Percentiles rank a stretch among this genome's conserved stretches.
phyloP scores from a whole-genome alignment of 2,113 vertebrate species.

The Zapus hudsonius region DNA sequence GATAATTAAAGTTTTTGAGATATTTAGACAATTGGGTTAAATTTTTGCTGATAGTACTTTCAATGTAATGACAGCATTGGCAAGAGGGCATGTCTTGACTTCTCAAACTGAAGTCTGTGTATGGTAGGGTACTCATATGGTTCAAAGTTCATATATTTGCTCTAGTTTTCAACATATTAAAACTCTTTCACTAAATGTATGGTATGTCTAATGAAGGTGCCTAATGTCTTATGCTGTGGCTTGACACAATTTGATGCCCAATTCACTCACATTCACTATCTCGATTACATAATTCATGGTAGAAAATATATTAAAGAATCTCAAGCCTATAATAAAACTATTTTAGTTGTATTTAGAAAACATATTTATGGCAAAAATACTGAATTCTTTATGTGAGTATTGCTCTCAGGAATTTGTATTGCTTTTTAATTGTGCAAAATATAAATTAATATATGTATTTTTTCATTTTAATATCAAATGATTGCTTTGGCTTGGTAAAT shows the following conservation, averaged over 20 bases:
- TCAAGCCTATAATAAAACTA: too few relatives aligned
- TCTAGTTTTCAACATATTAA: not conserved
- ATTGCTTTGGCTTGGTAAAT: too few relatives aligned
- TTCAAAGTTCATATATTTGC: not conserved
- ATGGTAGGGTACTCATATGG: not conserved
- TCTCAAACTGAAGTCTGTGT: not conserved
- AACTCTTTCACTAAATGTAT: slow-evolving; percentile 1
- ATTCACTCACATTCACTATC: not conserved
- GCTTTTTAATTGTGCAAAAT: too few relatives aligned
- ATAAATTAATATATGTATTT: too few relatives aligned
- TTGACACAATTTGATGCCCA: not conserved
- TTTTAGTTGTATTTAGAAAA: too few relatives aligned
- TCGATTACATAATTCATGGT: too few relatives aligned
- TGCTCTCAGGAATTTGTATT: too few relatives aligned
- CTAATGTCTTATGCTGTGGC: not conserved
- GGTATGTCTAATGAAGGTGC: not conserved
- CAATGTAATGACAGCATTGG: not conserved
- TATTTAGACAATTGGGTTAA: slow-evolving; percentile 19
- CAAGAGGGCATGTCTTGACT: not conserved
- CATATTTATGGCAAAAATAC: too few relatives aligned
- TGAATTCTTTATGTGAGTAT: too few relatives aligned
- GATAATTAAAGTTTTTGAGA: slow-evolving; percentile 49
- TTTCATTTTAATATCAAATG: too few relatives aligned
- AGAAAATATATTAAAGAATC: too few relatives aligned
- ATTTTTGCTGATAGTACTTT: slow-evolving; percentile 25